A percentile compares a stretch with the other conserved stretches of the same genome.
These are phyloP conservation scores for Cataglyphis altisquamis DNA, from an alignment of 2,888 invertebrate genomes.

Conservation along the genomic window DNA sequence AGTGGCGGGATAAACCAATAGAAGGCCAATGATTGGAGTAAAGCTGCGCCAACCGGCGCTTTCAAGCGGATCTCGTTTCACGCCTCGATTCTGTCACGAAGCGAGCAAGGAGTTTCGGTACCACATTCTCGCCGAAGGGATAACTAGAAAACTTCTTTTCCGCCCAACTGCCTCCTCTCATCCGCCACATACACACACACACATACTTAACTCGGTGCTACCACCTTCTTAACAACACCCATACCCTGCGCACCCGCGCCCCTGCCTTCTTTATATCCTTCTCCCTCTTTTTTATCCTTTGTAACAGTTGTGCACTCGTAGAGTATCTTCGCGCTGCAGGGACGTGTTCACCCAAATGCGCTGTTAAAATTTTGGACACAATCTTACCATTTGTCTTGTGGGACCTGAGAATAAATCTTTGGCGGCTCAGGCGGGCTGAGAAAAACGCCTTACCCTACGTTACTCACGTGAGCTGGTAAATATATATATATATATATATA, in stretches of 20 bases:
- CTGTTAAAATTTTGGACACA: conserved; percentile 93
- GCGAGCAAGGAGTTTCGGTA: conserved; percentile 78
- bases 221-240: conserved; percentile 52
- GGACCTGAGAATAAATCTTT: conserved; percentile 91
- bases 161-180: conserved; percentile 64
- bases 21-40: conserved; percentile 85
- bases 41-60: conserved; percentile 76
- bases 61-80: conserved; percentile 85
- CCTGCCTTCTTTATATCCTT: conserved; percentile 10
- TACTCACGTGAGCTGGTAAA: conserved; percentile 77
- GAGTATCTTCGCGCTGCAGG: conserved; percentile 86
- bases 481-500: conserved; percentile 40
- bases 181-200: conserved; percentile 59
- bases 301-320: conserved; percentile 77
- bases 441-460: conserved; percentile 87
- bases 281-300: conserved; percentile 66
- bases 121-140: conserved; percentile 78
- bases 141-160: conserved; percentile 86
- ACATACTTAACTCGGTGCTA: conserved; percentile 55
- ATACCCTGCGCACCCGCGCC: conserved; percentile 33
- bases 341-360: conserved; percentile 88
- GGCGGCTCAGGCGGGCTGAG: conserved; percentile 87
- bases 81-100: conserved; percentile 86
- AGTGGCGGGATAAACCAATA: conserved; percentile 70
- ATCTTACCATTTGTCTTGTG: conserved; percentile 92